These are phyloP conservation scores for Murina feae DNA, from an alignment of 2,113 vertebrate species.

Conservation along the genomic window DNA sequence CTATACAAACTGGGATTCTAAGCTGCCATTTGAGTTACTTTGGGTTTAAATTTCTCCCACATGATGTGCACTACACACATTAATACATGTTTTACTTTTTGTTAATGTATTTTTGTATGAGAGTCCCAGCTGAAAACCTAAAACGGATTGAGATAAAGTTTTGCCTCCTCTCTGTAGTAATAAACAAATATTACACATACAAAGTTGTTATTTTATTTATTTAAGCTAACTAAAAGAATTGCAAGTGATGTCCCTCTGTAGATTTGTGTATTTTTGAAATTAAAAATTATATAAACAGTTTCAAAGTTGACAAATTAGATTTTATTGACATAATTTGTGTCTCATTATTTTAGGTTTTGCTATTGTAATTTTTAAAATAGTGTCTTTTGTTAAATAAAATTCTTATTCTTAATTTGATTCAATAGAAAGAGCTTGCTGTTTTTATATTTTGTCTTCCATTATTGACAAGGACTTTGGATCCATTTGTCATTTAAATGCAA, in stretches of 20 bases:
- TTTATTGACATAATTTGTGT: background rate
- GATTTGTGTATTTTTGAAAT: background rate
- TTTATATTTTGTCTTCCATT: slow-evolving; percentile 33
- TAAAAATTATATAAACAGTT: background rate
- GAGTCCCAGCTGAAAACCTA: background rate
- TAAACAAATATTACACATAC: background rate
- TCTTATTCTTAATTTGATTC: background rate
- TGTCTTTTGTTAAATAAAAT: background rate
- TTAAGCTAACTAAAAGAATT: background rate
- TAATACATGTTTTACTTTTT: background rate
- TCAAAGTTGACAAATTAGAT: background rate
- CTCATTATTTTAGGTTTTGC: background rate
- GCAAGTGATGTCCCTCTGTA: background rate
- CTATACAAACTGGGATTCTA: background rate
- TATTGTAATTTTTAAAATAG: background rate
- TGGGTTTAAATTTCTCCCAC: background rate
- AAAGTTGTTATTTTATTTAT: background rate
- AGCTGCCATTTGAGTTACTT: background rate
- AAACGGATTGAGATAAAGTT: background rate
- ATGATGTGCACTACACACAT: background rate
- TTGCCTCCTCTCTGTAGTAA: background rate
- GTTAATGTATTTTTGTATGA: background rate
- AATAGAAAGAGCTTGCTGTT: background rate
- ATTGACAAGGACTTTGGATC: background rate
- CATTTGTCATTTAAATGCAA: slow-evolving; percentile 3